phyloP scores from a whole-genome alignment of 2,797 vertebrate genomes.

The Syncerus caffer region DNA sequence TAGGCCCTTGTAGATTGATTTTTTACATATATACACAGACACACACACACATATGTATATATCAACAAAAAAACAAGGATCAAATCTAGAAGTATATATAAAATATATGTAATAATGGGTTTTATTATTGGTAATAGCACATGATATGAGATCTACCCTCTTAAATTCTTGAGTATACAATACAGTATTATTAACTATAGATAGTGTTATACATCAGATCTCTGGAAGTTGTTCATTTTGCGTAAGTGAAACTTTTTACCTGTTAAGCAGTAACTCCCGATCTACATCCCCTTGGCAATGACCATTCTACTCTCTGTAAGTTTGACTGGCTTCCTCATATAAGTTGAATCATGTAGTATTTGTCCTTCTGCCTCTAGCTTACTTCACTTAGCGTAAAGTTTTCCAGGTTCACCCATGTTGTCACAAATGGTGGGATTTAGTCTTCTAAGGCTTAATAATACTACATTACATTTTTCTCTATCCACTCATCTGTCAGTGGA shows the following conservation, averaged over 20 bases:
- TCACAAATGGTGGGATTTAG: background rate
- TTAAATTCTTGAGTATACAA: background rate
- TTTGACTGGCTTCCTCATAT: background rate
- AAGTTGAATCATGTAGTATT: background rate
- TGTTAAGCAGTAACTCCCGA: background rate
- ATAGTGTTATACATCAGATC: background rate
- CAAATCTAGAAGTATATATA: background rate
- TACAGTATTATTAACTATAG: background rate
- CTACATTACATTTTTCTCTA: background rate
- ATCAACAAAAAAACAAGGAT: background rate
- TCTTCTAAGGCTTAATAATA: background rate
- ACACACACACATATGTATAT: background rate
- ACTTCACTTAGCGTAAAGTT: background rate
- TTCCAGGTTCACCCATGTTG: background rate
- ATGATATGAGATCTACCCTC: background rate
- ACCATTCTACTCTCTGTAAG: background rate
- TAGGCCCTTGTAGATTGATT: background rate
- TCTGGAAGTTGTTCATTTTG: background rate
- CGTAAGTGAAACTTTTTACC: background rate
- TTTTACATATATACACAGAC: background rate
- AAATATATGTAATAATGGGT: background rate
- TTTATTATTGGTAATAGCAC: background rate
- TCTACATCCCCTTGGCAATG: background rate
- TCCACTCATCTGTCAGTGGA: background rate
- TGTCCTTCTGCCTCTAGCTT: background rate